phyloP scores from a whole-genome alignment of 2,797 vertebrate species.

The Lycodopsis pacificus region DNA sequence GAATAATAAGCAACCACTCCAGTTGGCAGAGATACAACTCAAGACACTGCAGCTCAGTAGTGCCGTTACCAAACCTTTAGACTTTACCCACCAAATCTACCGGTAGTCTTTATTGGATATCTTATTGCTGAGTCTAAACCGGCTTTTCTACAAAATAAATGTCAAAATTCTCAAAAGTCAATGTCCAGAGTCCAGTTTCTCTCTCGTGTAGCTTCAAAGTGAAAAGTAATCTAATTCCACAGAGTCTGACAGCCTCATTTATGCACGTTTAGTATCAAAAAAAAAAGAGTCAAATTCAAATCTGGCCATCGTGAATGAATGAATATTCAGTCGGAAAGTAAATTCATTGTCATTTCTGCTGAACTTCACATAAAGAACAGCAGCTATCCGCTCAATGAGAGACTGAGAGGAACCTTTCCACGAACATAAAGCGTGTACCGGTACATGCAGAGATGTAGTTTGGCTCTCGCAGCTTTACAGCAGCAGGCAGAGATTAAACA shows the following conservation, averaged over 20 bases:
- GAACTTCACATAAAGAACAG: neutral
- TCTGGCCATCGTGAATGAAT: too few species aligned
- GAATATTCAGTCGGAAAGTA: neutral
- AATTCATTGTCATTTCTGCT: conserved; percentile 9
- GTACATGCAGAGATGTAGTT: neutral
- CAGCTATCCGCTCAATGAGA: neutral
- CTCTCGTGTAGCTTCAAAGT: neutral
- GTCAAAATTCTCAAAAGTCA: too few species aligned
- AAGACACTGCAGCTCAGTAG: neutral
- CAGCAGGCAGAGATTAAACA: conserved; percentile 29
- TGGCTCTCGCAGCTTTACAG: neutral
- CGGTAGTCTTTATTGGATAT: neutral
- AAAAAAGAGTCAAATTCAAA: too few species aligned
- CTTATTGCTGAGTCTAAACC: too few species aligned
- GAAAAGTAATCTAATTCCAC: neutral
- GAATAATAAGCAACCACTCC: neutral
- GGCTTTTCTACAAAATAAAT: too few species aligned
- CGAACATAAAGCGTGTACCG: neutral
- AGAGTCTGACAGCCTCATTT: too few species aligned
- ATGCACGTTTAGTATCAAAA: too few species aligned
- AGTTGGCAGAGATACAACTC: neutral
- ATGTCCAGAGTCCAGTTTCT: neutral
- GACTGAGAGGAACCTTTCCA: neutral
- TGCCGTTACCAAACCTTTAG: neutral
- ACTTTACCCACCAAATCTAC: neutral